phyloP scores from a whole-genome alignment of 2,113 vertebrate genomes.

The Neodontobutis hainanensis region DNA sequence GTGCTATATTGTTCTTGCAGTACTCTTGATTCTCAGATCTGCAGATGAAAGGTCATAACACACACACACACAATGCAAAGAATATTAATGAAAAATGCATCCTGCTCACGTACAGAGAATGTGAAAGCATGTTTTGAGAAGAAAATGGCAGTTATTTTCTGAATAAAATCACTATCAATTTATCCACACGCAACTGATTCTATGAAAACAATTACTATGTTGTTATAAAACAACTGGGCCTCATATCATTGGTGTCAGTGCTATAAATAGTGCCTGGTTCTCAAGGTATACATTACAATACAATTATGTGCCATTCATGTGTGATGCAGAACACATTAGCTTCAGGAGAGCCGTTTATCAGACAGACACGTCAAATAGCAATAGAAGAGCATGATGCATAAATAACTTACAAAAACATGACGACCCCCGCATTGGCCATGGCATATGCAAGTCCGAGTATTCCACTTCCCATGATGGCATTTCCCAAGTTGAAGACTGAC shows the following conservation, averaged over 20 bases:
- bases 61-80: slow-evolving; percentile 1
- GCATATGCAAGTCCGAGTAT: slow-evolving; percentile 95
- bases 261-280: slow-evolving; percentile 21
- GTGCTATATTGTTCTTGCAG: not conserved
- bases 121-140: not conserved
- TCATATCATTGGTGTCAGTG: slow-evolving; percentile 1
- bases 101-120: not conserved
- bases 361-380: no score
- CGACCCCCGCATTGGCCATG: slow-evolving; percentile 95
- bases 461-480: slow-evolving; percentile 98
- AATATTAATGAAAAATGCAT: not conserved
- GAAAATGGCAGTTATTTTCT: not conserved
- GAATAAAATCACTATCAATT: slow-evolving; percentile 18
- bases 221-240: slow-evolving; percentile 24
- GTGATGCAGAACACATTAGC: slow-evolving; percentile 1
- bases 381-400: not conserved
- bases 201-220: slow-evolving; percentile 12
- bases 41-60: slow-evolving; percentile 32
- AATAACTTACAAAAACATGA: slow-evolving; percentile 93
- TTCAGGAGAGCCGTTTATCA: no score
- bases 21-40: not conserved
- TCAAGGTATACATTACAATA: slow-evolving; percentile 12
- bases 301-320: slow-evolving; percentile 29
- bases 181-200: slow-evolving; percentile 12
- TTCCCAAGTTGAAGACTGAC: slow-evolving; percentile 98